Percentiles rank a stretch among this genome's conserved stretches.
phyloP scores from a whole-genome alignment of 2,797 vertebrate species.

The Lerista edwardsae region DNA sequence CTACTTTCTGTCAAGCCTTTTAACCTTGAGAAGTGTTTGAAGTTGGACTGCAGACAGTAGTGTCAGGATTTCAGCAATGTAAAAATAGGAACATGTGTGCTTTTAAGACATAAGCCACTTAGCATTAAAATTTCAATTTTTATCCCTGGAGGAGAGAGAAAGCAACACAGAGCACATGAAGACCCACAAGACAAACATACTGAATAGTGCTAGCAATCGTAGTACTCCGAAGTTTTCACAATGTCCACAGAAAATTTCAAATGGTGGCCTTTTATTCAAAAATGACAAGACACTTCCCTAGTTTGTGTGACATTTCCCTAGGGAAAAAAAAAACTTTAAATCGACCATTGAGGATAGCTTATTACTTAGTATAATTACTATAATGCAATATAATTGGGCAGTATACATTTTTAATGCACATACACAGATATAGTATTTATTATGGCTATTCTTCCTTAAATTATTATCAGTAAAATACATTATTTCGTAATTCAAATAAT shows the following conservation, averaged over 20 bases:
- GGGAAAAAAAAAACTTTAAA: not conserved
- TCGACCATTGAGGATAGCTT: not conserved
- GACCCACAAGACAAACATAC: not conserved
- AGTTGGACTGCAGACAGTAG: constrained; percentile 11
- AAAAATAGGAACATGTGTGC: constrained; percentile 10
- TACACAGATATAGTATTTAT: not conserved
- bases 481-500: not conserved
- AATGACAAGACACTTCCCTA: not conserved
- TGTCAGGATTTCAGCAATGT: not conserved
- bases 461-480: accelerated
- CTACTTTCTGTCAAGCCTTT: constrained; percentile 47
- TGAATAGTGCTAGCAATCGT: not conserved
- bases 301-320: not conserved
- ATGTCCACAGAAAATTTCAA: not conserved
- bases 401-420: not conserved
- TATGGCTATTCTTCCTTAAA: not conserved
- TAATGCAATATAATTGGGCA: not conserved
- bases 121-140: not conserved
- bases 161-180: not conserved
- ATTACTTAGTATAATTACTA: not conserved
- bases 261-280: constrained; percentile 8
- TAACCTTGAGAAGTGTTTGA: constrained; percentile 48
- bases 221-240: not conserved
- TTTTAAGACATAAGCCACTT: constrained; percentile 25
- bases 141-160: not conserved